Base-by-base conservation (phyloP, 2,113 vertebrate species). In the Falco punctatus region DNA sequence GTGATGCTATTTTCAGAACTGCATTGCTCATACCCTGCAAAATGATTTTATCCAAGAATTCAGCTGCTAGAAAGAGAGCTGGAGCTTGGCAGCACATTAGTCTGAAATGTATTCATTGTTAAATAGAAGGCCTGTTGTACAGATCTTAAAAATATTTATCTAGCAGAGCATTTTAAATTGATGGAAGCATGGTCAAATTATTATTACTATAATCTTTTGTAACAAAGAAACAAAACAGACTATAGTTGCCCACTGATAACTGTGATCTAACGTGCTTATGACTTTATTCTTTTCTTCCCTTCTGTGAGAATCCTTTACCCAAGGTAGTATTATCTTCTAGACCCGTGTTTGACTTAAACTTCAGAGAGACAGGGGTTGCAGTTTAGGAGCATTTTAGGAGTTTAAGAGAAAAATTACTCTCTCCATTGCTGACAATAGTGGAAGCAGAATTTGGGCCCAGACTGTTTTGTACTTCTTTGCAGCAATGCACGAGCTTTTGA, bases 101-200 rank as follows among this genome's bases (percentile, higher is more conserved):
- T 70, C 87, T 92, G 88, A 95, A 95, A 96, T 89, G 49, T 95
- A 94, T 95, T 97, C 94, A 88, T 94, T 96, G 93, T 96, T 97
- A 96, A 92, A 93, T 92, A 91, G 74, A 74, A 81, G 78, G 91
- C 87, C 81, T 58, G 85, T 95, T 89, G 86, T 88, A 87, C 64
- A 66, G 78, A 92, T 94, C 91, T 97, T 90, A 96, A 95, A 96
- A 97, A 97, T 97, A 96, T 97, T 97, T 95, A 96, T 86, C 81
- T 96, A 80, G 58, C 91, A 90, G 81, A 83, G 32, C 58, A 86
- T 82, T 95, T 96, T 48, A 92, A 91, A 90, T 59, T 92, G 78
- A 73, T 91, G 58, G 67, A 91, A 85, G 46, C 84, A 44, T 1
- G 49, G 74, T 94, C 78, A 85, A 74, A 67, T 83, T 92, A 74